phyloP scores from a whole-genome alignment of 2,888 invertebrate species.

The Diplolepis rosae region DNA sequence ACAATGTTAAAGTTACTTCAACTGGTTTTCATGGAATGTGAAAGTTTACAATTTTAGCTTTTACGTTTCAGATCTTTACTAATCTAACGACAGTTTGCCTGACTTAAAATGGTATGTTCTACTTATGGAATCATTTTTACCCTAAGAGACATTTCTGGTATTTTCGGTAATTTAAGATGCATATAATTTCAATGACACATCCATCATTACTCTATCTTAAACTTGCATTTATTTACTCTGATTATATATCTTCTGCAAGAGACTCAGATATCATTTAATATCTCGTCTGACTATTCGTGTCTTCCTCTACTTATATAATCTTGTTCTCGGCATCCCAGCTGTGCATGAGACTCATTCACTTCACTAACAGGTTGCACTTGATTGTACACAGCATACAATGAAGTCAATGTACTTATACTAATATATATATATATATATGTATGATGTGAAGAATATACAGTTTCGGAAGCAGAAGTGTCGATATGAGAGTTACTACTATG shows the following conservation, averaged over 20 bases:
- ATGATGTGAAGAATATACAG: not conserved
- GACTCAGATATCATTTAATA: conserved; percentile 18
- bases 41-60: not conserved
- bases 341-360: conserved; percentile 27
- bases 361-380: conserved; percentile 28
- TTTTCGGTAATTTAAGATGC: no score
- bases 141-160: no score
- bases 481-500: not conserved
- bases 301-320: conserved; percentile 15
- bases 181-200: no score
- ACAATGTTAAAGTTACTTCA: no score
- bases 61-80: not conserved
- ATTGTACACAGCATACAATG: conserved; percentile 17
- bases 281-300: not conserved
- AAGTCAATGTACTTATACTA: conserved; percentile 2
- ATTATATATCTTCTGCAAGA: not conserved
- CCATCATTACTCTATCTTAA: no score
- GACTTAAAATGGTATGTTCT: not conserved
- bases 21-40: no score
- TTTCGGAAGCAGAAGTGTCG: not conserved
- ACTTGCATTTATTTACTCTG: not conserved
- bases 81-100: not conserved
- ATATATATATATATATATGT: no score
- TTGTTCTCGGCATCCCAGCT: conserved; percentile 19
- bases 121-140: not conserved